Evolutionary conservation across 2,113 vertebrate species (phyloP), one percentile per base, ranked within the genome.

Genomic region (Mormyrus iriodes): DNA sequence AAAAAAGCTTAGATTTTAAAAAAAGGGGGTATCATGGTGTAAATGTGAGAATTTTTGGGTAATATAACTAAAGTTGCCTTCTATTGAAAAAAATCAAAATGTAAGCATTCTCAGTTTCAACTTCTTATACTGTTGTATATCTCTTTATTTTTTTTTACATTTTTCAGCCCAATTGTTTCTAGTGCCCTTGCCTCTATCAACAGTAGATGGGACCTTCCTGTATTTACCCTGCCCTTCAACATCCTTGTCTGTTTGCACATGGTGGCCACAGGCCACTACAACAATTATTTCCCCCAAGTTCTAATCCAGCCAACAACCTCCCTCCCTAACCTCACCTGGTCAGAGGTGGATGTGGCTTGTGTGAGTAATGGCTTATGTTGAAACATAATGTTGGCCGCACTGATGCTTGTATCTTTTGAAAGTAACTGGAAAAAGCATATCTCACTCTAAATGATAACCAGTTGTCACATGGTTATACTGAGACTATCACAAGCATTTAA

Each of bases 141-240:
- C 39, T 49, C 44, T 90, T 13, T 91, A 79, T 79, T 0, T 88
- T 79, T 0, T 88, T 39, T 69, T 88, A 91, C 90, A 73, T 92
- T 82, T 95, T 86, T 35, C 94, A 99, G 98, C 91, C 97, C 98
- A 0, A 42, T 99, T 83, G 95, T 99, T 89, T 97, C 96, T 90
- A 99, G 98, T 0, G 97, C 98, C 51, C 90, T 99, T 92, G 94
- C 95, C 0, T 96, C 96, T 0, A 93, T 99, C 90, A 96, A 98
- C 94, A 97, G 96, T 89, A 97, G 97, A 89, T 98, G 97, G 98
- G 98, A 98, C 89, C 96, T 99, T 85, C 98, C 98, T 0, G 98
- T 99, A 90, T 98, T 99, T 93, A 99, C 97, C 0, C 88, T 99
- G 92, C 98, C 98, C 88, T 99, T 99, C 94, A 99, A 99, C 93